Evolutionary conservation across 2,888 invertebrate species (phyloP), one percentile per base, ranked within the genome.

Genomic region (Netelia inedita): DNA sequence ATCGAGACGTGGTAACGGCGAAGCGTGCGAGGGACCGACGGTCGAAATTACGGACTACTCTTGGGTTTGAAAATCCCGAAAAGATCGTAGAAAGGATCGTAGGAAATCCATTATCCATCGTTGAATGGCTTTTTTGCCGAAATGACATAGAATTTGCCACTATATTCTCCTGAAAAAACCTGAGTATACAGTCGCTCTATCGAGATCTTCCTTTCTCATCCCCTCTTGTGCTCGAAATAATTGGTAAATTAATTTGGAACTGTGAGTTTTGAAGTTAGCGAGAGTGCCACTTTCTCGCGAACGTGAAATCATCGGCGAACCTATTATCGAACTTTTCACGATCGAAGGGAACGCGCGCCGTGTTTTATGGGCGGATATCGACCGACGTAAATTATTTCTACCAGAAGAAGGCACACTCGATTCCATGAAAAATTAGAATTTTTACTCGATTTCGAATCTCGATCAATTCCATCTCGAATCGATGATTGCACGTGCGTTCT

Each of bases 101-200:
- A 65, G 84, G 28, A 83, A 85, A 85, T 80, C 80, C 78, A 85
- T 87, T 86, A 84, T 71, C 53, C 66, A 59, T 55, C 73, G 74
- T 84, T 73, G 76, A 75, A 86, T 82, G 82, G 74, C 65, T 85
- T 83, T 90, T 87, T 85, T 73, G 88, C 85, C 75, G 76, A 91
- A 91, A 91, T 91, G 90, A 91, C 89, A 91, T 88, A 86, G 87
- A 88, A 88, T 88, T 88, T 87, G 83, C 76, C 65, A 71, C 28
- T 46, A 65, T 72, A 85, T 82, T 87, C 73, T 69, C 61, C 21
- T 11, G 28, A 73, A 83, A 82, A 28, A 28, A 28, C 28, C 28
- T 86, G 80, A 87, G 66, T 86, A 88, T 83, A 88, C 88, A 71
- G 19, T 21, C 21, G 2, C 41, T 41, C 28, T 53, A 59, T 61